Base-by-base conservation (phyloP, 2,888 invertebrate genomes). In the Therioaphis trifolii region DNA sequence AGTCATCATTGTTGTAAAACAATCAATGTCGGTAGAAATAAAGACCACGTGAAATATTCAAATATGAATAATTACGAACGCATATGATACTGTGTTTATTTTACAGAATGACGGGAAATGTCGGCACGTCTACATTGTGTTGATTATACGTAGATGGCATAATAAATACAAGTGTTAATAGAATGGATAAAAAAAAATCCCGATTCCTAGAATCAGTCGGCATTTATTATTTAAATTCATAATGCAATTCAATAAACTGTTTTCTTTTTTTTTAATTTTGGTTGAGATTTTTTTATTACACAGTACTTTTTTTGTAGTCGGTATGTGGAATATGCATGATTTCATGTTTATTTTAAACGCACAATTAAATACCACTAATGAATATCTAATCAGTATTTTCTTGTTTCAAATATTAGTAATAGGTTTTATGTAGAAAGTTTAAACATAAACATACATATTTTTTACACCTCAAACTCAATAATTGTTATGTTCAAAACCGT, bases 71-170 rank as follows among this genome's bases (percentile, higher is more conserved):
- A 52, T 52, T 55, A n/a, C 15, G 14, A 9, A 52, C 29, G 9
- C 15, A 72, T 29, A 58, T 4, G 4, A 58, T 63, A 15, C 21
- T n/a, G 15, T 52, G 24, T 46, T 49, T 71, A 18, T 14, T 72
- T 52, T 29, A n/a, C n/a, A 52, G 29, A 55, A 72, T 7, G 72
- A 72, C 72, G 72, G 72, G 35, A 55, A 55, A 72, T 52, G 52
- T 72, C 72, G 52, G 72, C 72, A 55, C 52, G 72, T 72, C 7
- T 35, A 52, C 52, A 72, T 72, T 72, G 72, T 72, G 72, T 55
- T 14, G 52, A 52, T 72, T 55, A 72, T 35, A 72, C 72, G 72
- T 35, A 72, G 52, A 21, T 21, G 21, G 72, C 72, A 72, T 72
- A 72, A 35, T 52, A 72, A 68, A 72, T 52, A 12, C 2, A 5